These are phyloP conservation scores for Charanyca ferruginea DNA, from an alignment of 2,888 invertebrate species.

Conservation along the genomic window DNA sequence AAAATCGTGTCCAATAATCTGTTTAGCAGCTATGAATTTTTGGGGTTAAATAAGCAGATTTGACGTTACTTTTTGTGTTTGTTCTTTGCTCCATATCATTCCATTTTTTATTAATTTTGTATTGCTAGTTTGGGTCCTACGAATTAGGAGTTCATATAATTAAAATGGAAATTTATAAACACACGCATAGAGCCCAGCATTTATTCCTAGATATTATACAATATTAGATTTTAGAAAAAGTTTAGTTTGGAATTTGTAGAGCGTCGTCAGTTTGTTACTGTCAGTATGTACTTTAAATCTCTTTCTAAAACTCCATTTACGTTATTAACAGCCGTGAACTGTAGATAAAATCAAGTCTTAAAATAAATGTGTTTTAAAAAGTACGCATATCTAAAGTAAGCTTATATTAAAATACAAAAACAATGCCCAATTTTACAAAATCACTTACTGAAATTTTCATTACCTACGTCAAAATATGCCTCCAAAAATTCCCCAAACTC, in stretches of 20 bases:
- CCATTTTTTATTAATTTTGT: slow-evolving; percentile 20
- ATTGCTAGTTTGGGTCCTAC: neutral
- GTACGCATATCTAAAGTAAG: neutral
- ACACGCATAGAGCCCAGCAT: too few relatives aligned
- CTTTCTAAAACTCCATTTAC: too few relatives aligned
- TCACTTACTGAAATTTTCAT: slow-evolving; percentile 33
- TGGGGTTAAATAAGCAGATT: slow-evolving; percentile 40
- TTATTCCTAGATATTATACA: too few relatives aligned
- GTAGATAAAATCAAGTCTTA: too few relatives aligned
- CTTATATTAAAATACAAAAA: neutral
- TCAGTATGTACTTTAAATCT: too few relatives aligned
- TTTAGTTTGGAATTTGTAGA: too few relatives aligned
- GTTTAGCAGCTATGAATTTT: slow-evolving; percentile 51
- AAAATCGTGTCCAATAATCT: slow-evolving; percentile 63
- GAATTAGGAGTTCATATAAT: too few relatives aligned
- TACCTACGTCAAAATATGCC: slow-evolving; percentile 19
- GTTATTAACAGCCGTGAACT: too few relatives aligned
- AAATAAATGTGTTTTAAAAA: too few relatives aligned
- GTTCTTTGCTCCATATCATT: slow-evolving; percentile 8
- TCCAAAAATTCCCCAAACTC: slow-evolving; percentile 27
- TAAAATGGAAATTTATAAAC: too few relatives aligned
- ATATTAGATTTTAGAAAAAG: too few relatives aligned
- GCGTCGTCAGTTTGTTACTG: too few relatives aligned
- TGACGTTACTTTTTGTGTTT: slow-evolving; percentile 20
- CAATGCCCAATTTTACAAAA: neutral